Percentiles rank a stretch among this genome's conserved stretches.
Evolutionary conservation across 2,797 vertebrate species (phyloP).

Genomic region (Danio choprae): DNA sequence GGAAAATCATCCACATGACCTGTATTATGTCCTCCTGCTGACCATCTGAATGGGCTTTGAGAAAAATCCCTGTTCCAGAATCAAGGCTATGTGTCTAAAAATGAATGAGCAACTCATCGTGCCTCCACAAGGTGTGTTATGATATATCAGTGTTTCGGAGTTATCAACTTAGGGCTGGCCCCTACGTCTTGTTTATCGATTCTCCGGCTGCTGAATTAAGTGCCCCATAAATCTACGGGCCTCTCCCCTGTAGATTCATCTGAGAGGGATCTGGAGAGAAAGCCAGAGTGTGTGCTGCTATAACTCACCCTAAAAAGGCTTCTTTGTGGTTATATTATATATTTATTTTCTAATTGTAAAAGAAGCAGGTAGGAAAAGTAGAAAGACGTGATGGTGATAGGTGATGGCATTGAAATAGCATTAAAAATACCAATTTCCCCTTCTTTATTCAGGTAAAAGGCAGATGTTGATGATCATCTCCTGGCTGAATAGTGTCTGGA

Average conservation of each 20-base stretch:
- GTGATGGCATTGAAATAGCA: constrained; percentile 43
- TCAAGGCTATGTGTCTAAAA: constrained; percentile 55
- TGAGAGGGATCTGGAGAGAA: constrained; percentile 38
- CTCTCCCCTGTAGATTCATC: constrained; percentile 66
- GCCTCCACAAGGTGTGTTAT: constrained; percentile 56
- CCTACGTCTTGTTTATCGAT: constrained; percentile 73
- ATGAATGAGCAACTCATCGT: constrained; percentile 61
- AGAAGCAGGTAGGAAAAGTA: constrained; percentile 45
- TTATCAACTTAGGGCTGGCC: constrained; percentile 71
- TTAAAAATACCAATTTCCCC: background rate
- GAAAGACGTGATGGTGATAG: constrained; percentile 62
- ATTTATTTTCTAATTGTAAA: constrained; percentile 69
- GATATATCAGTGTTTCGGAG: constrained; percentile 68
- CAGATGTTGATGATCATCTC: constrained; percentile 19
- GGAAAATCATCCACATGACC: background rate
- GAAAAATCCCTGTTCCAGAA: constrained; percentile 32
- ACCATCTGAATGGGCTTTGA: constrained; percentile 42
- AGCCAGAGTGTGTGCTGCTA: constrained; percentile 37
- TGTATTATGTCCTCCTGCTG: background rate
- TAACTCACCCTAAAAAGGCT: constrained; percentile 56
- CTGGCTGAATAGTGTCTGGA: constrained; percentile 12
- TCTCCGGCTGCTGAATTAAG: constrained; percentile 68
- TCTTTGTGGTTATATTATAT: constrained; percentile 59
- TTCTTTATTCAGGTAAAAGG: constrained; percentile 11
- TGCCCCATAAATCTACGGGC: constrained; percentile 69